Conservation (phyloP, 1,140 invertebrate genomes). For the Drosophila ohnishii region DNA sequence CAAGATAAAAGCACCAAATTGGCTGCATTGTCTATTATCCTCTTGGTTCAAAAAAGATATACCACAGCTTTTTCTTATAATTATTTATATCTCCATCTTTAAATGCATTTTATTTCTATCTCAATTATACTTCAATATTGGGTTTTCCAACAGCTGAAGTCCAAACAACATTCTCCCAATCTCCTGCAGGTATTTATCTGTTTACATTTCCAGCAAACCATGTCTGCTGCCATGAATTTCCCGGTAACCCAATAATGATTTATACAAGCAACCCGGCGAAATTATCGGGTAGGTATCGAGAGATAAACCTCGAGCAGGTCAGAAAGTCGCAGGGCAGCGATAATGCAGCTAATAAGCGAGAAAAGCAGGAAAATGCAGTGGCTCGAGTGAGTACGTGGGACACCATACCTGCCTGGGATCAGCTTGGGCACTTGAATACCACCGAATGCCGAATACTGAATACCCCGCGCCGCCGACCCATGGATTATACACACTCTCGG, state of each 20-base stretch:
- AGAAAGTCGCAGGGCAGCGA: conserved; percentile 51
- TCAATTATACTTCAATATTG: conserved; percentile 9
- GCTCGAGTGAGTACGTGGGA: conserved; percentile 46
- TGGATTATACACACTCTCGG: conserved; percentile 34
- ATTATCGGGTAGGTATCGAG: conserved; percentile 46
- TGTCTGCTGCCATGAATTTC: conserved; percentile 25
- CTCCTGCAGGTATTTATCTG: conserved; percentile 28
- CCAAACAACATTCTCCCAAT: conserved; percentile 9
- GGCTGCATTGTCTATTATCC: not conserved
- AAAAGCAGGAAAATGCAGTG: conserved; percentile 54
- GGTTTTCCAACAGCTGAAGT: conserved; percentile 32
- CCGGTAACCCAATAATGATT: conserved; percentile 48
- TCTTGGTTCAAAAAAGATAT: not conserved
- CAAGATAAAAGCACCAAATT: not conserved
- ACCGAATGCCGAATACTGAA: conserved; percentile 8
- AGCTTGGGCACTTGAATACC: conserved; percentile 11
- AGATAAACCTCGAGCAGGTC: conserved; percentile 43
- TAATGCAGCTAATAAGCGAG: conserved; percentile 69
- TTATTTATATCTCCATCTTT: not conserved
- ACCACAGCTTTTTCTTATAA: not conserved
- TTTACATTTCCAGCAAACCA: conserved; percentile 29
- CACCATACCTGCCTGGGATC: conserved; percentile 58
- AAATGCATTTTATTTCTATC: conserved; percentile 2
- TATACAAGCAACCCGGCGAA: conserved; percentile 36
- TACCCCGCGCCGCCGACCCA: conserved; percentile 2